Evolutionary conservation across 2,113 vertebrate genomes (phyloP).

Genomic region (Perognathus longimembris): DNA sequence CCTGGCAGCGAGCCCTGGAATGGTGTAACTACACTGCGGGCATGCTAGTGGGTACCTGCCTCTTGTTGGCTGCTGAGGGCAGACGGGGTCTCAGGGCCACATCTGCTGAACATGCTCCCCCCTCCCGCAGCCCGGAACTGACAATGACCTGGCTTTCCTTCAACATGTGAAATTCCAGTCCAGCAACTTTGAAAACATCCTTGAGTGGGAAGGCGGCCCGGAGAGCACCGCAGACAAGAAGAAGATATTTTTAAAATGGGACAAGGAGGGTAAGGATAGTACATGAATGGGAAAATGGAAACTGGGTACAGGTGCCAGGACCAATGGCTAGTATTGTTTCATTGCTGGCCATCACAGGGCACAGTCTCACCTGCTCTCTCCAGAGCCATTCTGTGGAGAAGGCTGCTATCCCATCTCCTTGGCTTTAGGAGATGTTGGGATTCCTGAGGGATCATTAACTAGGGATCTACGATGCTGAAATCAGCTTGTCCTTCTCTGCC

Average conservation of each 20-base stretch:
- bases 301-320: too few species aligned
- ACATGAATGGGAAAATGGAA: background rate
- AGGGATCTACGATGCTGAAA: background rate
- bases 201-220: slow-evolving; percentile 79
- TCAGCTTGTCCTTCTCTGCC: background rate
- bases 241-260: background rate
- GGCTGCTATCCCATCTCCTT: background rate
- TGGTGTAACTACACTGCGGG: too few species aligned
- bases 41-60: too few species aligned
- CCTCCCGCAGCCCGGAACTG: slow-evolving; percentile 13
- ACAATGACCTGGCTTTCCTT: slow-evolving; percentile 61
- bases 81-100: background rate
- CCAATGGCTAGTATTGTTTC: too few species aligned
- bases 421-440: background rate
- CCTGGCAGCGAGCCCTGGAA: too few species aligned
- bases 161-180: slow-evolving; percentile 82
- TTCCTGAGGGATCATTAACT: background rate
- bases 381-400: too few species aligned
- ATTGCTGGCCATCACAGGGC: background rate
- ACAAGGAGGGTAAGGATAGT: background rate
- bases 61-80: accelerated
- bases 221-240: slow-evolving; percentile 54
- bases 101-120: background rate
- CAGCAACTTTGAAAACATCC: slow-evolving; percentile 88
- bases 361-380: background rate